Percentiles rank a stretch among this genome's conserved stretches.
These are phyloP conservation scores for Pristis pectinata DNA, from an alignment of 2,797 vertebrate species.

Conservation along the genomic window DNA sequence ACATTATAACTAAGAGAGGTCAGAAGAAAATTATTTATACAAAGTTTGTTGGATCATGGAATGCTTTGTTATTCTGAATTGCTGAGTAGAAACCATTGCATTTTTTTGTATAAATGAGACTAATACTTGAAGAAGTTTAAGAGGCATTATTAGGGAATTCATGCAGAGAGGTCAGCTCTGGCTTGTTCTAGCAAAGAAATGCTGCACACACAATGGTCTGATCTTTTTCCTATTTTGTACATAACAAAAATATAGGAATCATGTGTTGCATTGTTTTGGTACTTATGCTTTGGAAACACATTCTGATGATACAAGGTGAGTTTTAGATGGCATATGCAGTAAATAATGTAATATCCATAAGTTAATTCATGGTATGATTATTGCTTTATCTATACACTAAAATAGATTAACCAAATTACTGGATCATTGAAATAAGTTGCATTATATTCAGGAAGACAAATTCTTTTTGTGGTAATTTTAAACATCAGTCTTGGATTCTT, in stretches of 20 bases:
- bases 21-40: too few species aligned
- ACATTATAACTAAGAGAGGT: too few species aligned
- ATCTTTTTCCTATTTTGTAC: not conserved
- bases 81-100: not conserved
- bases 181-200: not conserved
- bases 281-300: not conserved
- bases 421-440: not conserved
- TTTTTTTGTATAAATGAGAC: not conserved
- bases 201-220: not conserved
- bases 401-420: not conserved
- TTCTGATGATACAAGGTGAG: too few species aligned
- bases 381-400: not conserved
- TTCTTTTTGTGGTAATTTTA: not conserved
- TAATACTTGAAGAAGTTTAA: not conserved
- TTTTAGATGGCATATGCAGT: not conserved
- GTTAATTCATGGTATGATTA: not conserved
- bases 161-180: not conserved
- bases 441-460: not conserved
- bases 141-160: not conserved
- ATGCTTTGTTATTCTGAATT: not conserved
- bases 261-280: not conserved
- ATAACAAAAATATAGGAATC: not conserved
- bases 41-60: too few species aligned
- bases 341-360: not conserved
- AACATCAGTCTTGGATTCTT: slow-evolving; percentile 3